Base-by-base conservation (phyloP, 2,113 vertebrate species). In the Microtus ochrogaster region DNA sequence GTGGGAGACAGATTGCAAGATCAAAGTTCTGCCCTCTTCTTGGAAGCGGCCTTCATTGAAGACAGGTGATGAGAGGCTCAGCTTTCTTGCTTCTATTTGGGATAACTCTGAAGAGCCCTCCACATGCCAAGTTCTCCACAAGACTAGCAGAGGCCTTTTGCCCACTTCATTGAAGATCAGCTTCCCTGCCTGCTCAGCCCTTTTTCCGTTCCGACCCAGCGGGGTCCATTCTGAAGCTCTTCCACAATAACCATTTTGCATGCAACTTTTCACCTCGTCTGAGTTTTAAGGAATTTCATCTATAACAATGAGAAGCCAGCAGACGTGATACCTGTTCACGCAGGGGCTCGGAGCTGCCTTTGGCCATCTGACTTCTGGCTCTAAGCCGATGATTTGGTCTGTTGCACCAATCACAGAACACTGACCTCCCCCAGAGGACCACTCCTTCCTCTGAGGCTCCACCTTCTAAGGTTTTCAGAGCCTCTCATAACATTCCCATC, bases 171-270 rank as follows among this genome's bases (percentile, higher is more conserved):
- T 68, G 63, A 49, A 36, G 41, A 49, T 63, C 1, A 9, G 66
- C 39, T 83, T 89, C 61, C 77, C 76, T 44, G 14, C 63, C 33
- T 70, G n/a, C 28, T 30, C 26, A 70, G 0, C 39, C 63, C 17
- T 47, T 26, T 52, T 12, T 17, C 12, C 6, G 61, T 19, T 52
- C 1, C 13, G 28, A 44, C 19, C 0, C 4, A n/a, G 3, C 12
- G 61, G 21, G 33, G 13, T 49, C 22, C 13, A 11, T 78, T 24
- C 30, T 55, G 74, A 66, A 78, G 49, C 44, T 52, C 7, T 2
- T 66, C 33, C 21, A 39, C 17, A 63, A 44, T 41, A 85, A 73
- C 83, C 2, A 49, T 49, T 49, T 47, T 36, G 5, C 17, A n/a
- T 65, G 41, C 6, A 49, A 28, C 74, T 39, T 58, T 86, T 47